Conservation (phyloP, 2,797 vertebrate genomes). For the Rhynchotus rufescens region DNA sequence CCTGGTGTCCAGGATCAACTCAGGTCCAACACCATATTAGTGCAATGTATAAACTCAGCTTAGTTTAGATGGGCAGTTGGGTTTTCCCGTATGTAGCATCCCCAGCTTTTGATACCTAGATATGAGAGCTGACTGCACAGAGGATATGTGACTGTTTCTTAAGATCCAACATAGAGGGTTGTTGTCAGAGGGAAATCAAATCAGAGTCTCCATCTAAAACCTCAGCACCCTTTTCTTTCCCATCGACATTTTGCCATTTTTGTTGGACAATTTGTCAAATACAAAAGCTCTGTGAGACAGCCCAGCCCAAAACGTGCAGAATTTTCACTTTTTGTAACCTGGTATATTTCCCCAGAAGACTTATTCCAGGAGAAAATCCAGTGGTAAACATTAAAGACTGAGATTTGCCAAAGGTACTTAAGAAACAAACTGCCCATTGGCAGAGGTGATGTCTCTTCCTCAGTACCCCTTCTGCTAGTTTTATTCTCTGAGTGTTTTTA, state of each 20-base stretch:
- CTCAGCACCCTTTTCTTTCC: neutral
- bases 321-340: neutral
- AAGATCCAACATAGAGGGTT: too few relatives aligned
- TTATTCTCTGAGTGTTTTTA: neutral
- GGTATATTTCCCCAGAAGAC: neutral
- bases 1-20: too few relatives aligned
- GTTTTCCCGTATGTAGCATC: too few relatives aligned
- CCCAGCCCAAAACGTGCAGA: neutral
- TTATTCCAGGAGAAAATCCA: neutral
- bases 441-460: neutral
- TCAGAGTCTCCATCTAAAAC: neutral
- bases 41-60: too few relatives aligned
- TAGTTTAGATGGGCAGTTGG: too few relatives aligned
- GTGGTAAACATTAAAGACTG: neutral
- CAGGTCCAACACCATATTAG: too few relatives aligned
- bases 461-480: neutral
- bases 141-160: too few relatives aligned
- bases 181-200: too few relatives aligned
- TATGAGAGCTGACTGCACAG: too few relatives aligned
- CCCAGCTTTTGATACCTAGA: too few relatives aligned
- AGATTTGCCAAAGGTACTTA: neutral
- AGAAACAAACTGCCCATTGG: neutral
- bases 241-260: neutral
- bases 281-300: accelerated
- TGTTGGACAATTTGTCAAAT: neutral